phyloP scores from a whole-genome alignment of 2,113 vertebrate species.

The Microtus richardsoni region DNA sequence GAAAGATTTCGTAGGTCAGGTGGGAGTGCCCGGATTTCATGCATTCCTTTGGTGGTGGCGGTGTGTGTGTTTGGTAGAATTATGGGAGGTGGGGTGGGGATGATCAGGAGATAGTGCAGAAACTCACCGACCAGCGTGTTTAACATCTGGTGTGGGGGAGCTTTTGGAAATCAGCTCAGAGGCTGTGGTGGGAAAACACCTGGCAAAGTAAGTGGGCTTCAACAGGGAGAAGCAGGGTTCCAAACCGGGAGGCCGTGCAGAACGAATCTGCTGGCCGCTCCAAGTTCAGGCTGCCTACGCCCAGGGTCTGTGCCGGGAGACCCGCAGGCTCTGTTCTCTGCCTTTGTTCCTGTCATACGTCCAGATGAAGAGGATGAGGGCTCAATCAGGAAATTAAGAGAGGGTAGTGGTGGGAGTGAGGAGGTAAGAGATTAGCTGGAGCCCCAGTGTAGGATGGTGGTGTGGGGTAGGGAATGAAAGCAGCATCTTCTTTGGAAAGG shows the following conservation, averaged over 20 bases:
- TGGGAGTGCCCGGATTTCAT: background rate
- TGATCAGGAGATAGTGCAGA: slow-evolving; percentile 61
- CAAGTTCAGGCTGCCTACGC: slow-evolving; percentile 49
- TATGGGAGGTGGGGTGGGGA: background rate
- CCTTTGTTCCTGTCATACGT: slow-evolving; percentile 47
- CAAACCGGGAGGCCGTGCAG: slow-evolving; percentile 60
- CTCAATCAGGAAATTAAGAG: background rate
- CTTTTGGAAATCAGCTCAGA: slow-evolving; percentile 75
- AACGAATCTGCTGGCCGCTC: slow-evolving; percentile 45
- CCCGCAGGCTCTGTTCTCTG: slow-evolving; percentile 45
- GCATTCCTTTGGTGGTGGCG: too few species aligned
- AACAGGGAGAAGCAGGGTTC: slow-evolving; percentile 37
- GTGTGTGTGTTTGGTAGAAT: background rate
- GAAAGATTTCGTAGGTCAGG: background rate
- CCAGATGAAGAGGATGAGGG: slow-evolving; percentile 1
- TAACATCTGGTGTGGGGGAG: slow-evolving; percentile 77
- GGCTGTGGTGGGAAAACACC: slow-evolving; percentile 79
- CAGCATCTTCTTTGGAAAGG: slow-evolving; percentile 54
- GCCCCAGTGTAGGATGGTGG: background rate
- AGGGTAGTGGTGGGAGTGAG: accelerated
- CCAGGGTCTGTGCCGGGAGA: background rate
- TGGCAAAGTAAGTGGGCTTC: background rate
- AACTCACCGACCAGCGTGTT: background rate
- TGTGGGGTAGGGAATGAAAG: slow-evolving; percentile 42
- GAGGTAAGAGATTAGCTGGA: background rate